Conservation (phyloP, 2,888 invertebrate genomes). For the Leptura quadrifasciata region DNA sequence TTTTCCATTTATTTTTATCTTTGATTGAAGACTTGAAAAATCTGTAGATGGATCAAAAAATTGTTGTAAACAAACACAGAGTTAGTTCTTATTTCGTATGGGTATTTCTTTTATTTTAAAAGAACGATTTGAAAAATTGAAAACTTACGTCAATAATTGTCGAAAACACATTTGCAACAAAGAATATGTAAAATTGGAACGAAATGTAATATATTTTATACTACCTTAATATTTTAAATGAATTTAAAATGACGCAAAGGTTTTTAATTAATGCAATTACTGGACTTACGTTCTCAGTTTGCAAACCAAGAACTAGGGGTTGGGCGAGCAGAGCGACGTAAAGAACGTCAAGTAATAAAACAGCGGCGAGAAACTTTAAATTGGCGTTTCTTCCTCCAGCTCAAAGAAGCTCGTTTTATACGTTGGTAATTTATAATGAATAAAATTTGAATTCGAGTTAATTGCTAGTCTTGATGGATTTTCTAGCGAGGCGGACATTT, state of each 20-base stretch:
- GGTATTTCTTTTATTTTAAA: no score
- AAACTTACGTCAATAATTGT: no score
- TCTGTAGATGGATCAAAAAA: no score
- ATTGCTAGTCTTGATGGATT: constrained; percentile 74
- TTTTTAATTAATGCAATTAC: neutral
- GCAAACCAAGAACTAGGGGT: constrained; percentile 37
- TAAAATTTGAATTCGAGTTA: constrained; percentile 75
- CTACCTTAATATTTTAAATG: neutral
- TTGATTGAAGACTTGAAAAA: no score
- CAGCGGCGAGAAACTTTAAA: constrained; percentile 72
- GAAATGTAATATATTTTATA: neutral
- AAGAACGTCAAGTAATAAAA: constrained; percentile 62
- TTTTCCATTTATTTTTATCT: no score
- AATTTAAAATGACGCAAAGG: neutral
- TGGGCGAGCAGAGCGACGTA: constrained; percentile 49
- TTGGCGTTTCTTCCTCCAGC: constrained; percentile 72
- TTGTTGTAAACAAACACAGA: no score
- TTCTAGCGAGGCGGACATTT: constrained; percentile 70
- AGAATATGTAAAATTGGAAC: no score
- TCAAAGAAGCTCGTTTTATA: constrained; percentile 73
- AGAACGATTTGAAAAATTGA: no score
- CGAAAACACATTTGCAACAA: no score
- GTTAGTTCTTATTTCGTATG: no score
- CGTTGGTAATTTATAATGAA: constrained; percentile 74
- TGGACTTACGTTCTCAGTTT: constrained; percentile 26